Evolutionary conservation across 1,140 invertebrate species (phyloP).

Genomic region (Drosophila jambulina): DNA sequence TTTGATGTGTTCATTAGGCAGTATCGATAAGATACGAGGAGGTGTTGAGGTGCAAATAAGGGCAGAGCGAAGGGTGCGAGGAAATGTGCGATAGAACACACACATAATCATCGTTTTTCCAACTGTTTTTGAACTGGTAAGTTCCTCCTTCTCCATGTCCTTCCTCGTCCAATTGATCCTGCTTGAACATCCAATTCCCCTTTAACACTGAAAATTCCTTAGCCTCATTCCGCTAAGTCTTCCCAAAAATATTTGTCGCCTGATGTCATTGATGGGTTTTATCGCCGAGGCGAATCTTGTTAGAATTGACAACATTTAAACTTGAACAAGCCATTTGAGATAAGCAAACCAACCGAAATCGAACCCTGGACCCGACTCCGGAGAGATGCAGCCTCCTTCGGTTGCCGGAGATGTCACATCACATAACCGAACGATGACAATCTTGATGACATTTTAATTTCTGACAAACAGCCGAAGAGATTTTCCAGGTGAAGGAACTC

Average conservation of each 20-base stretch:
- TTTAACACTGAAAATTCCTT: neutral
- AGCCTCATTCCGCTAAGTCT: neutral
- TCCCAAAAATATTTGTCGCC: conserved; percentile 25
- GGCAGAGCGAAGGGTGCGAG: neutral
- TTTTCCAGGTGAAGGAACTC: conserved; percentile 79
- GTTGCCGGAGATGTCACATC: conserved; percentile 71
- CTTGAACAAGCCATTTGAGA: conserved; percentile 66
- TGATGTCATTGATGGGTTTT: conserved; percentile 66
- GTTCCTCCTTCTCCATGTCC: neutral
- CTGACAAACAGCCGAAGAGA: conserved; percentile 65
- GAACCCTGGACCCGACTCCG: neutral
- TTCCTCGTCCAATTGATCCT: neutral
- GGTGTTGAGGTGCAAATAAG: conserved; percentile 39
- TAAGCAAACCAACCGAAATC: conserved; percentile 44
- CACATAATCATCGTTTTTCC: neutral
- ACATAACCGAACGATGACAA: conserved; percentile 75
- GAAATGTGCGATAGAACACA: no score
- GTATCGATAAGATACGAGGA: conserved; percentile 43
- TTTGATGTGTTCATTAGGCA: conserved; percentile 81
- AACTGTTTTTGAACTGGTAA: neutral
- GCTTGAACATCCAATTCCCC: neutral
- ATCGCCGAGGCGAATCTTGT: conserved; percentile 75
- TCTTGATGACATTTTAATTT: conserved; percentile 85
- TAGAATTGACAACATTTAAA: conserved; percentile 81
- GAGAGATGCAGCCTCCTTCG: conserved; percentile 28